A percentile compares a stretch with the other conserved stretches of the same genome.
These are phyloP conservation scores for Pipa parva DNA, from an alignment of 2,113 vertebrate species.

Conservation along the genomic window DNA sequence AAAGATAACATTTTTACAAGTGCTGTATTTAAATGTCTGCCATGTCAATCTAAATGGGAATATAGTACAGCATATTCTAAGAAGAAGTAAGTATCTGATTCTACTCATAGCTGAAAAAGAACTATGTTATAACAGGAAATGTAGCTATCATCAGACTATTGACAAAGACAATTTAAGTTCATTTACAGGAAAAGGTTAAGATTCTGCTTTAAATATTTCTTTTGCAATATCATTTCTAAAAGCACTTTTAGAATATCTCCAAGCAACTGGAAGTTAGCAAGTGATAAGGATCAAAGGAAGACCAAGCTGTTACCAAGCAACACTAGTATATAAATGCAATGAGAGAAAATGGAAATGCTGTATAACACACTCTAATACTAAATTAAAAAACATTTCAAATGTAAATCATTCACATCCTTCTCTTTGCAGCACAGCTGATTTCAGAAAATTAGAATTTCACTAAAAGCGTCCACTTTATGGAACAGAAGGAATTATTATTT, in stretches of 20 bases:
- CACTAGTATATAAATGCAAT: slow-evolving; percentile 37
- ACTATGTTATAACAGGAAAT: not conserved
- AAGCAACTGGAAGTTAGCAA: slow-evolving; percentile 38
- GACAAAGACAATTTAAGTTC: not conserved
- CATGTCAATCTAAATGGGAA: too few species aligned
- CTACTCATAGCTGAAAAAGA: too few species aligned
- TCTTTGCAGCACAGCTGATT: too few species aligned
- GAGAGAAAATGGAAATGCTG: slow-evolving; percentile 34
- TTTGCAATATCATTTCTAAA: slow-evolving; percentile 33
- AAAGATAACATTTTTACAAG: not conserved
- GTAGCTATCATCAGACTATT: not conserved
- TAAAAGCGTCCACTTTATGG: too few species aligned
- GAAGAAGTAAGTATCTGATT: too few species aligned
- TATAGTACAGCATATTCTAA: too few species aligned
- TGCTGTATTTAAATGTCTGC: too few species aligned
- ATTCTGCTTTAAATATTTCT: slow-evolving; percentile 28
- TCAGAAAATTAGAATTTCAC: too few species aligned
- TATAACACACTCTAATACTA: not conserved
- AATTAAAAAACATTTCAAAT: not conserved
- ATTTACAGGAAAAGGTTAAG: slow-evolving; percentile 28
- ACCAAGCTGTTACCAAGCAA: slow-evolving; percentile 35
- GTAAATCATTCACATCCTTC: slow-evolving; percentile 4
- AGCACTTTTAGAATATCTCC: slow-evolving; percentile 28
- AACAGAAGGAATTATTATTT: too few species aligned
- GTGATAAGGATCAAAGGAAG: slow-evolving; percentile 35